Evolutionary conservation across 1,140 invertebrate genomes (phyloP).

Genomic region (Idris sp.): DNA sequence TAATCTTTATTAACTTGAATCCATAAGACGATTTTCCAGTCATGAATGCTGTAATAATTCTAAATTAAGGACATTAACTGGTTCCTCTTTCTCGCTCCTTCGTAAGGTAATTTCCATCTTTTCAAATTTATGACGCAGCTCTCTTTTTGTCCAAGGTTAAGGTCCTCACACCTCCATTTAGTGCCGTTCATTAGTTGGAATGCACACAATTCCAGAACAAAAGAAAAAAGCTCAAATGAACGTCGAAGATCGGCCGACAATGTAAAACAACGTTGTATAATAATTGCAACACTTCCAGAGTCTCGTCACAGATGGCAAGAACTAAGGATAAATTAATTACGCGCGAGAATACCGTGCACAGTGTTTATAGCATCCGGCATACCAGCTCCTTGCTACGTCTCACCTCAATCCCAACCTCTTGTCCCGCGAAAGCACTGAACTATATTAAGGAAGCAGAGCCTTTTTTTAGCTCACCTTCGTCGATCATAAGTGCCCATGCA

Average conservation of each 20-base stretch:
- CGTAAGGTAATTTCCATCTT: too few species aligned
- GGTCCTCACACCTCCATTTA: too few species aligned
- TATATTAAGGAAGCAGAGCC: slow-evolving; percentile 53
- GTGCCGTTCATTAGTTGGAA: slow-evolving; percentile 35
- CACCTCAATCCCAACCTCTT: slow-evolving; percentile 56
- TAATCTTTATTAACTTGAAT: too few species aligned
- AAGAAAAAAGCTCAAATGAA: slow-evolving; percentile 15
- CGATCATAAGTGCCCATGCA: too few species aligned
- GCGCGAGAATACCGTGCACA: slow-evolving; percentile 49
- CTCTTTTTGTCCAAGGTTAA: too few species aligned
- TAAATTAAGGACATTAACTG: too few species aligned
- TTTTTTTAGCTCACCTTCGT: too few species aligned
- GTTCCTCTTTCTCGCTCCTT: too few species aligned
- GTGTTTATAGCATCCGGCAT: slow-evolving; percentile 64
- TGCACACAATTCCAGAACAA: slow-evolving; percentile 38
- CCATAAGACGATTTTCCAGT: too few species aligned
- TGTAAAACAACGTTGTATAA: slow-evolving; percentile 49
- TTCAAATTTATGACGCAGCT: too few species aligned
- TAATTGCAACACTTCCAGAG: slow-evolving; percentile 57
- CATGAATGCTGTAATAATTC: too few species aligned
- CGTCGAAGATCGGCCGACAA: slow-evolving; percentile 49
- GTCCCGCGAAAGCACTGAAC: slow-evolving; percentile 40
- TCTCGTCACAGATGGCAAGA: slow-evolving; percentile 53
- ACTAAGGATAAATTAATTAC: slow-evolving; percentile 64
- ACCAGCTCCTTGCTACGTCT: slow-evolving; percentile 54